A percentile compares a stretch with the other conserved stretches of the same genome.
phyloP scores from a whole-genome alignment of 2,797 vertebrate genomes.

The Taeniopygia guttata region DNA sequence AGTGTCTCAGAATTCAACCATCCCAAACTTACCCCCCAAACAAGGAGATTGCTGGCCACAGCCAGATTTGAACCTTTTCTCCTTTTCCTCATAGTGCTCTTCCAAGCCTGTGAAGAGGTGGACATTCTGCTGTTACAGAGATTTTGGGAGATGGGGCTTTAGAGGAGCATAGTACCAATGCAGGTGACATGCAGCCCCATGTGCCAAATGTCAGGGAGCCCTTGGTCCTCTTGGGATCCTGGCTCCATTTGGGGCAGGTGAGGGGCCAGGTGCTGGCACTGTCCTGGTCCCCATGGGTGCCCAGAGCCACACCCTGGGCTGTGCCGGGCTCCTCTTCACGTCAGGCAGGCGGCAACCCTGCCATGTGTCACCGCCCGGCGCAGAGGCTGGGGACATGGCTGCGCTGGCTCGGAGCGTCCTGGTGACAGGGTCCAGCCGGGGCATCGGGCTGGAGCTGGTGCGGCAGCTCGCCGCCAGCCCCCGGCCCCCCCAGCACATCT shows the following conservation, averaged over 20 bases:
- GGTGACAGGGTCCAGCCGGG: not conserved
- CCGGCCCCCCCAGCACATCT: not conserved
- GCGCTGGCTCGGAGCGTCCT: slow-evolving; percentile 15
- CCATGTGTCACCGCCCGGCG: not conserved
- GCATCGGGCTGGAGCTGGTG: slow-evolving; percentile 17
- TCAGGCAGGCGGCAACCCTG: not conserved
- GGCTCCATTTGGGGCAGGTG: not conserved
- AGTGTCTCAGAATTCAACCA: not conserved
- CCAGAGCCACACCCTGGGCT: not conserved
- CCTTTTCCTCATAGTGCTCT: not conserved
- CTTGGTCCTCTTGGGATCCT: not conserved
- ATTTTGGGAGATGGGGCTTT: not conserved
- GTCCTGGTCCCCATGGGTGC: not conserved
- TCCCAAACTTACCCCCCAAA: not conserved
- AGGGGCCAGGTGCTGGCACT: not conserved
- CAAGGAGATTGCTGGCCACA: not conserved
- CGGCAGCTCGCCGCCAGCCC: not conserved
- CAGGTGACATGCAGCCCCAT: fast-evolving
- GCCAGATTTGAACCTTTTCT: not conserved
- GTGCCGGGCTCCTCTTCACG: not conserved
- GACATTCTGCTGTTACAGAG: not conserved
- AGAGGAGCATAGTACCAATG: not conserved
- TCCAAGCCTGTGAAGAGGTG: not conserved
- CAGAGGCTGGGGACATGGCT: not conserved
- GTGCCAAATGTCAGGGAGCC: not conserved